Conservation (phyloP, 2,888 invertebrate species). For the Papilio gigon region DNA sequence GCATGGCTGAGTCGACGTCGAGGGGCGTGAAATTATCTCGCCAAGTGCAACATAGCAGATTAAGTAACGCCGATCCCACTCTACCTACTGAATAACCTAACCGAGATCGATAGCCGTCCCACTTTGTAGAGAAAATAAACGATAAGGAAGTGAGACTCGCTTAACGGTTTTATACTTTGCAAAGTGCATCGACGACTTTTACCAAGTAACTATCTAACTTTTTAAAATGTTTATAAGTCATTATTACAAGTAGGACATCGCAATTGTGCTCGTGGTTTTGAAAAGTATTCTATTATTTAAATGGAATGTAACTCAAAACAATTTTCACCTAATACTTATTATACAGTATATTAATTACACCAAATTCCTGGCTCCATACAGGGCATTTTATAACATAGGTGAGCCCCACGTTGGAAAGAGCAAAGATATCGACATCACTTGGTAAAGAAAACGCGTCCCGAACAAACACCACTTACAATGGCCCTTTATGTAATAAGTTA, state of each 20-base stretch:
- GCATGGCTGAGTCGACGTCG: slow-evolving; percentile 50
- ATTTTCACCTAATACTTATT: neutral
- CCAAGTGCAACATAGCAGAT: slow-evolving; percentile 68
- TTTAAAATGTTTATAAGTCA: slow-evolving; percentile 30
- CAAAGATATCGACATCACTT: slow-evolving; percentile 18
- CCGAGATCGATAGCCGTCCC: slow-evolving; percentile 59
- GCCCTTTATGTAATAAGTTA: slow-evolving; percentile 34
- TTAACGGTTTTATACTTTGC: slow-evolving; percentile 39
- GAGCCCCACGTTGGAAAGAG: neutral
- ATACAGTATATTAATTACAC: neutral
- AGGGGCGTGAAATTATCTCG: slow-evolving; percentile 69
- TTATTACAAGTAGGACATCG: neutral
- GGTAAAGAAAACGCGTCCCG: slow-evolving; percentile 26
- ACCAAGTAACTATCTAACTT: slow-evolving; percentile 30
- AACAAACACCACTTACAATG: slow-evolving; percentile 31
- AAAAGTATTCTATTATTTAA: neutral
- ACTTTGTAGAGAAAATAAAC: slow-evolving; percentile 60
- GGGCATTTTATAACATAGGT: neutral
- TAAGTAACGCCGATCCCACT: slow-evolving; percentile 60
- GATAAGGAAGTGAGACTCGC: slow-evolving; percentile 41
- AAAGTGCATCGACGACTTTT: slow-evolving; percentile 40
- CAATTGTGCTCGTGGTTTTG: neutral
- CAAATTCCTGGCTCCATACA: neutral
- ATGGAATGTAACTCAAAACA: neutral
- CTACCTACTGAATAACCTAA: slow-evolving; percentile 57